Conservation (phyloP, 2,113 vertebrate genomes). For the Gadus macrocephalus region DNA sequence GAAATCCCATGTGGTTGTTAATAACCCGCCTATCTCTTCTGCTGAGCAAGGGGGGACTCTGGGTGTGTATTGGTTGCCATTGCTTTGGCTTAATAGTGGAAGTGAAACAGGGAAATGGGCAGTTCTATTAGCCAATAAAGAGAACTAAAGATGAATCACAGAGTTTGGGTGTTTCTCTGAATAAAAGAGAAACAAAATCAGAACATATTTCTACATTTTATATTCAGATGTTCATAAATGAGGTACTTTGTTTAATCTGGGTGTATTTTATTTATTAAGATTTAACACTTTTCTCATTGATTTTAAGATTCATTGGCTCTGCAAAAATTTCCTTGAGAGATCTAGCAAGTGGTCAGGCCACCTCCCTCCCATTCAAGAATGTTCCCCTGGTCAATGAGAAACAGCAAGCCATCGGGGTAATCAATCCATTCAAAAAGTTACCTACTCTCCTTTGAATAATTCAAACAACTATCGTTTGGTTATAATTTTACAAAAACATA, state of each 20-base stretch:
- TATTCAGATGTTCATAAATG: no score
- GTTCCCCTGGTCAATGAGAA: conserved; percentile 82
- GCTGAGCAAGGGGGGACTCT: conserved; percentile 5
- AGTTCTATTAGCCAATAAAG: no score
- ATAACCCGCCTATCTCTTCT: conserved; percentile 13
- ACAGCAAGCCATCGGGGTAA: conserved; percentile 83
- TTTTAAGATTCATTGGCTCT: conserved; percentile 80
- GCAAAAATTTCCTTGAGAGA: conserved; percentile 81
- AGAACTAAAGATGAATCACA: no score
- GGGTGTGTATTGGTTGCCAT: background rate
- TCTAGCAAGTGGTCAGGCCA: conserved; percentile 78
- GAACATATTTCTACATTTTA: no score
- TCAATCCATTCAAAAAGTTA: conserved; percentile 15
- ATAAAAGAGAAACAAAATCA: no score
- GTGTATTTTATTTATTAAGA: background rate
- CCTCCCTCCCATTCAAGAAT: conserved; percentile 81
- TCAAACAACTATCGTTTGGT: background rate
- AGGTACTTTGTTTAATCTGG: no score
- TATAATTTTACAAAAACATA: no score
- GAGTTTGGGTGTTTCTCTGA: no score
- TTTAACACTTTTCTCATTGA: conserved; percentile 9
- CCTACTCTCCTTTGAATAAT: background rate
- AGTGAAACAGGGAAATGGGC: conserved; percentile 52
- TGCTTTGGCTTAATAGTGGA: conserved; percentile 8
- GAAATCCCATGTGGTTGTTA: conserved; percentile 30